Conservation (phyloP, 2,797 vertebrate genomes). For the Megalops cyprinoides region DNA sequence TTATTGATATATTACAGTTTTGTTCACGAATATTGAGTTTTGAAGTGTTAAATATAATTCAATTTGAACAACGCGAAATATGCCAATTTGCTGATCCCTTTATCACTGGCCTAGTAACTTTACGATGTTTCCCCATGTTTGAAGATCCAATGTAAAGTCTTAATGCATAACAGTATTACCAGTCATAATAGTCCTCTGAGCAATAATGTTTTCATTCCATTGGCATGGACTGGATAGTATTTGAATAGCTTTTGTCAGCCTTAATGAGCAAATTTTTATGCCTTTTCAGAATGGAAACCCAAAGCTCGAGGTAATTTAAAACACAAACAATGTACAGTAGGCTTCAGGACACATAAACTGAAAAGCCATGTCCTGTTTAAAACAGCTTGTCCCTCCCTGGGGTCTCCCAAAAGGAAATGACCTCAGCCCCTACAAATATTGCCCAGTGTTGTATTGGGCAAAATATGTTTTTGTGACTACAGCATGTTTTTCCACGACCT, state of each 20-base stretch:
- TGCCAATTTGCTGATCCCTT: too few species aligned
- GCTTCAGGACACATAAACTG: too few species aligned
- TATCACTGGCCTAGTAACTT: too few species aligned
- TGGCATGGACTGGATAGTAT: background rate
- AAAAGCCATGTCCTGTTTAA: too few species aligned
- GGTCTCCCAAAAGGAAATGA: background rate
- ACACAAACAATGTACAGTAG: background rate
- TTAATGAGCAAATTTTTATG: background rate
- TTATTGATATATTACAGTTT: too few species aligned
- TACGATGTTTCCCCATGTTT: too few species aligned
- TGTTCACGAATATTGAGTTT: too few species aligned
- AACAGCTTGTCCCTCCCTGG: conserved; percentile 6
- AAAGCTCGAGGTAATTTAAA: background rate
- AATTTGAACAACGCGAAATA: too few species aligned
- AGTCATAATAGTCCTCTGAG: too few species aligned
- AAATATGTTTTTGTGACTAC: background rate
- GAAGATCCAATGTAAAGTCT: too few species aligned
- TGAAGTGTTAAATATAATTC: too few species aligned
- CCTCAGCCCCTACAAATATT: background rate
- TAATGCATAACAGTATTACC: too few species aligned
- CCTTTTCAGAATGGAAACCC: background rate
- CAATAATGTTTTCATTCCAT: background rate
- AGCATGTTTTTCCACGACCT: background rate
- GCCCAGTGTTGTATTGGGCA: background rate
- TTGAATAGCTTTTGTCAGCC: background rate